Evolutionary conservation across 2,888 invertebrate genomes (phyloP), one percentile per base, ranked within the genome.

Genomic region (Molanna angustata): DNA sequence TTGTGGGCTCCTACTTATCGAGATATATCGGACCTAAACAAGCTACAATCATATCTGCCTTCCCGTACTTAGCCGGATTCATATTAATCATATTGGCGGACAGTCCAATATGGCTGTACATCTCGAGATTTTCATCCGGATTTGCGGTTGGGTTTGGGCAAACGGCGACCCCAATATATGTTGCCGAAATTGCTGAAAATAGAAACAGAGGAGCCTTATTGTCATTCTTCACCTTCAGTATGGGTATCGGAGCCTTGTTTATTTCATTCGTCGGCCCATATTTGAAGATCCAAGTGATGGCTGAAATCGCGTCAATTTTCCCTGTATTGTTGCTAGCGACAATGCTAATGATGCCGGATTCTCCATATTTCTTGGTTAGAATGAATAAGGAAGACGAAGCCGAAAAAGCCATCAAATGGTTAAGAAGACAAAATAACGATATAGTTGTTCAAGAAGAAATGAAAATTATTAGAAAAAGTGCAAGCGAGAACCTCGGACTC

Each of bases 51-150:
- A n/a, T 47, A 13, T 49, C 57, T 4, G 32, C 48, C 2, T 7
- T 57, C 14, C 56, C 53, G 16, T 54, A 42, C 17, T 22, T 58
- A 3, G 32, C 45, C n/a, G 47, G 55, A 17, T 55, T 51, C 31
- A 22, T 55, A 20, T 35, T 54, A 17, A 49, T 56, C 1, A 39
- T 58, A n/a, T 41, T 58, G 22, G 54, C 52, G 4, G 48, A 31
- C 3, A 41, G 19, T 19, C 33, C 48, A 61, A 61, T 61, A 61
- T 64, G 63, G 61, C 60, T 60, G 64, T 67, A 63, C 62, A 64
- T 65, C 56, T 55, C 65, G 63, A 59, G 66, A 66, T 66, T 60
- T 45, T 27, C 57, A 40, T 53, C 56, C 9, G 60, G 60, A 2
- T 47, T 60, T 13, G 57, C 52, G 2, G 51, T 56, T 14, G 59